Evolutionary conservation across 2,113 vertebrate genomes (phyloP).

Genomic region (Mormyrus iriodes): DNA sequence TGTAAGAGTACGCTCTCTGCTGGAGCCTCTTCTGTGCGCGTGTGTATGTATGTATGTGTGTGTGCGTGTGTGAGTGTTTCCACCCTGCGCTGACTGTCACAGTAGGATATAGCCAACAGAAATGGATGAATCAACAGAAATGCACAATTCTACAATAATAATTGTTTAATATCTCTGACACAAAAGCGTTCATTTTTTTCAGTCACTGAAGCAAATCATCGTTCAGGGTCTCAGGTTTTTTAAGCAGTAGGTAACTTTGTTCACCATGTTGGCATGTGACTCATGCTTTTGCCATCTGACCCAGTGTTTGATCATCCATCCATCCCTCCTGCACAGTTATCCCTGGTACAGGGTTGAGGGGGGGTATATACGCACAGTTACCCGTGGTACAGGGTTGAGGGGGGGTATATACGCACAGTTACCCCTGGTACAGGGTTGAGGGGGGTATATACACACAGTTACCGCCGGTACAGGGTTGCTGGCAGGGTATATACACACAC

Average conservation of each 20-base stretch:
- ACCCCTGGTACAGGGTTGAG: neutral
- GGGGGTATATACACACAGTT: neutral
- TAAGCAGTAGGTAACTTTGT: neutral
- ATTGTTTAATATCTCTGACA: neutral
- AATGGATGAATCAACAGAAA: neutral
- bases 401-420: too few species aligned
- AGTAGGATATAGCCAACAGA: neutral
- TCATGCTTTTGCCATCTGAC: neutral
- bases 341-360: neutral
- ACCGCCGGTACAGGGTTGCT: too few species aligned
- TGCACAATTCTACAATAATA: neutral
- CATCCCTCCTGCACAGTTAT: neutral
- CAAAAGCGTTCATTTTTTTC: too few species aligned
- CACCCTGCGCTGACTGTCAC: neutral
- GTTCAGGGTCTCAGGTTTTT: neutral
- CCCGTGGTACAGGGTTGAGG: too few species aligned
- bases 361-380: neutral
- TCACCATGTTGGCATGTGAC: neutral
- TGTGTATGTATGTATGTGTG: fast-evolving
- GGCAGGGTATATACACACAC: too few species aligned
- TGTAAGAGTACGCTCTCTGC: conserved; percentile 43
- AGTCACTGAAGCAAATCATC: too few species aligned
- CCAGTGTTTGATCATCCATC: neutral
- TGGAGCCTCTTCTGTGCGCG: conserved; percentile 21
- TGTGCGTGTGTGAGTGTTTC: neutral